These are phyloP conservation scores for Gephyroberyx darwinii DNA, from an alignment of 2,797 vertebrate species.

Conservation along the genomic window DNA sequence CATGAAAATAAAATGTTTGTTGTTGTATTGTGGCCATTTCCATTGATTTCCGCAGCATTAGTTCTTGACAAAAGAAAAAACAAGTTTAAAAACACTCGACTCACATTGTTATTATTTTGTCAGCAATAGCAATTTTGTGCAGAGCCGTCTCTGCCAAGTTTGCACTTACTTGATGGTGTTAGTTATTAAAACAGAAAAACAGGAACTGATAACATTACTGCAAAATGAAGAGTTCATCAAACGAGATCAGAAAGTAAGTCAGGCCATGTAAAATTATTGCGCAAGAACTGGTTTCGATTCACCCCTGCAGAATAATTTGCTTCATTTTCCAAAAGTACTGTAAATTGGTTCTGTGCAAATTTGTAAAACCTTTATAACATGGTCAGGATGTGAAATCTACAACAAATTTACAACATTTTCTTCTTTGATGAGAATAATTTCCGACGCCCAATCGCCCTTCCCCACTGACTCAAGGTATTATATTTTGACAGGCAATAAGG, in stretches of 20 bases:
- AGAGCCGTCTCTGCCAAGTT: background rate
- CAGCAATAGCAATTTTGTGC: background rate
- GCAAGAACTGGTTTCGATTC: constrained; percentile 25
- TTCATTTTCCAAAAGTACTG: background rate
- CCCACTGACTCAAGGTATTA: background rate
- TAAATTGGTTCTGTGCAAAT: background rate
- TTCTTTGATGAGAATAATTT: background rate
- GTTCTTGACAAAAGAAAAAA: constrained; percentile 1
- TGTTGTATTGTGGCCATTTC: constrained; percentile 3
- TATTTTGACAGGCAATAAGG: background rate
- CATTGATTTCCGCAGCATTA: constrained; percentile 9
- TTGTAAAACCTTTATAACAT: background rate
- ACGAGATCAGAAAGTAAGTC: constrained; percentile 35
- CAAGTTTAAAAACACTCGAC: background rate
- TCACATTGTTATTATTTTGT: constrained; percentile 1
- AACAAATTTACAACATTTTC: background rate
- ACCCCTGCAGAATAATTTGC: background rate
- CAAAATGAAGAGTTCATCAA: constrained; percentile 38
- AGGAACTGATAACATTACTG: constrained; percentile 28
- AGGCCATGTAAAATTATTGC: constrained; percentile 57
- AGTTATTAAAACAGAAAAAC: constrained; percentile 41
- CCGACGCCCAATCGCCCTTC: background rate
- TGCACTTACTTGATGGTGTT: constrained; percentile 8
- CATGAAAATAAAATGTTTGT: background rate
- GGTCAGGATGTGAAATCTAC: background rate